Evolutionary conservation across 2,888 invertebrate genomes (phyloP), one percentile per base, ranked within the genome.

Genomic region (Parnassius mnemosyne): DNA sequence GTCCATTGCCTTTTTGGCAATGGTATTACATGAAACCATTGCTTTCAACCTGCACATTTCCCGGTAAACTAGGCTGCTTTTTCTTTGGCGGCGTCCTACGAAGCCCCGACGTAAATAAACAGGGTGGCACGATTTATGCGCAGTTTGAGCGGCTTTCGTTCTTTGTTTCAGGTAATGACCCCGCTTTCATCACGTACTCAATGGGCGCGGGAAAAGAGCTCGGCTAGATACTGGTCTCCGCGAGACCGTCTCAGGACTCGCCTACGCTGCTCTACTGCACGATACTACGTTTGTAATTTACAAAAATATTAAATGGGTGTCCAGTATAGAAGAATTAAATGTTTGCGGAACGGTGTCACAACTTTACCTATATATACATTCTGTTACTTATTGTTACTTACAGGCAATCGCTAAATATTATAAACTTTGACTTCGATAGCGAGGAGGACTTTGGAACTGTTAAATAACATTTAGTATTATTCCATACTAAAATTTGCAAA

Each of bases 111-210:
- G 85, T 83, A 76, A 79, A 88, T 85, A 90, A 89, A 91, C 90
- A 91, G 73, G 75, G 77, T 78, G 84, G 80, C 82, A 79, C 84
- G 89, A 87, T 90, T 88, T 89, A 89, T 87, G 85, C 87, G 81
- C 79, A 84, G 88, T 83, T 88, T 88, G 83, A 89, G 87, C 84
- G 78, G 84, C 84, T 81, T 85, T 85, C 83, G 77, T 81, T 84
- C 88, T 91, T 91, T 91, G 91, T 91, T 86, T 72, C 86, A 88
- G 87, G 90, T 91, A 91, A 91, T 90, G 90, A 90, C 88, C 89
- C 81, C 70, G 85, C 90, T 90, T 91, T 91, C 91, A 91, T 85
- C 83, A 69, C 81, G 75, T 72, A 76, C 81, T 89, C 86, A 89
- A 90, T 90, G 86, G 84, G 76, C 76, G 75, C 73, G 68, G 71